These are phyloP conservation scores for Hemistola chrysoprasaria DNA, from an alignment of 2,888 invertebrate genomes.

Conservation along the genomic window DNA sequence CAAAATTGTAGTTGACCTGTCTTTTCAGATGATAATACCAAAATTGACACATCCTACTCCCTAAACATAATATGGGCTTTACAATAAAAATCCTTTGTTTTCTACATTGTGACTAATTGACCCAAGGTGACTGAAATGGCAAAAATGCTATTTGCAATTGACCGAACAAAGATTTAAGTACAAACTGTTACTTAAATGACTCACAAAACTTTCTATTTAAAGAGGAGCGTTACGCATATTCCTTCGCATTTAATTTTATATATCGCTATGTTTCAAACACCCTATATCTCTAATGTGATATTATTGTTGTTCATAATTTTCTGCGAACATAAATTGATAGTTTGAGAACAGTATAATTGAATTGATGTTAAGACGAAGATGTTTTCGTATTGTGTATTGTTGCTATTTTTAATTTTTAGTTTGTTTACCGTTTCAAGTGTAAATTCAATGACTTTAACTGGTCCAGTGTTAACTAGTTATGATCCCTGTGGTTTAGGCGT, in stretches of 20 bases:
- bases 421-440: slow-evolving; percentile 33
- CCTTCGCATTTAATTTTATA: slow-evolving; percentile 23
- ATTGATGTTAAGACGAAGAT: slow-evolving; percentile 6
- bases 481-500: slow-evolving; percentile 67
- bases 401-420: slow-evolving; percentile 16
- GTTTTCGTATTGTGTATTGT: slow-evolving; percentile 8
- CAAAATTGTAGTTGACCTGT: no score
- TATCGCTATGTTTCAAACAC: slow-evolving; percentile 35
- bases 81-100: slow-evolving; percentile 34
- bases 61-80: neutral
- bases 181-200: slow-evolving; percentile 43
- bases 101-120: slow-evolving; percentile 45
- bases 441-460: slow-evolving; percentile 54
- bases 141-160: slow-evolving; percentile 17
- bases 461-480: slow-evolving; percentile 57
- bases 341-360: slow-evolving; percentile 4
- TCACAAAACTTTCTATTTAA: slow-evolving; percentile 60
- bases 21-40: no score
- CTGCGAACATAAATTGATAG: neutral
- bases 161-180: slow-evolving; percentile 22
- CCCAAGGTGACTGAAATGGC: slow-evolving; percentile 44
- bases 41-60: no score
- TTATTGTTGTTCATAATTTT: neutral
- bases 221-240: slow-evolving; percentile 36
- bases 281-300: slow-evolving; percentile 30